These are phyloP conservation scores for Liasis olivaceus DNA, from an alignment of 2,797 vertebrate genomes.

Conservation along the genomic window DNA sequence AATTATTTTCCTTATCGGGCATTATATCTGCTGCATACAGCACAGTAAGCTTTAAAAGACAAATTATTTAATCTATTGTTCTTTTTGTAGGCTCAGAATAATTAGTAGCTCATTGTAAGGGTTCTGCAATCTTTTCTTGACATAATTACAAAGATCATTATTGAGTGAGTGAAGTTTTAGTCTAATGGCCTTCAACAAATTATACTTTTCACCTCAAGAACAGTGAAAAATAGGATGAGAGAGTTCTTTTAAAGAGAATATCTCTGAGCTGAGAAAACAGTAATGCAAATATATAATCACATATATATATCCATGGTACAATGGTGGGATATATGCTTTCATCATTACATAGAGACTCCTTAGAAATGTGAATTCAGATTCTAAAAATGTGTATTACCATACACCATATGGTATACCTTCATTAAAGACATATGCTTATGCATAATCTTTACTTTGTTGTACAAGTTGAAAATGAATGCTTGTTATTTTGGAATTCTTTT, in stretches of 20 bases:
- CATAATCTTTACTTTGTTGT: conserved; percentile 30
- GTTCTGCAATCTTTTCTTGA: conserved; percentile 45
- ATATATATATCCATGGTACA: background rate
- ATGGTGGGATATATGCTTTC: conserved; percentile 4
- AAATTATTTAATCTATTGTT: conserved; percentile 58
- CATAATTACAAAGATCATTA: conserved; percentile 8
- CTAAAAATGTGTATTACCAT: conserved; percentile 21
- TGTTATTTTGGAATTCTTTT: conserved; percentile 10
- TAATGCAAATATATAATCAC: conserved; percentile 13
- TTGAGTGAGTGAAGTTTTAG: conserved; percentile 16
- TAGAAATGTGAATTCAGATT: conserved; percentile 36
- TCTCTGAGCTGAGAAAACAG: conserved; percentile 21
- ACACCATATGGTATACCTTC: conserved; percentile 27
- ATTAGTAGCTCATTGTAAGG: conserved; percentile 46
- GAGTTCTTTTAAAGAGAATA: background rate
- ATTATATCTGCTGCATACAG: conserved; percentile 21
- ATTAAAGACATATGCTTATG: conserved; percentile 15
- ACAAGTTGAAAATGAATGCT: conserved; percentile 12
- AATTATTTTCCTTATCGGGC: conserved; percentile 44
- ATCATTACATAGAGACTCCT: background rate
- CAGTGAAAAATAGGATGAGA: conserved; percentile 21
- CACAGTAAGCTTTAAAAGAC: conserved; percentile 39
- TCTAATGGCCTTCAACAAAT: conserved; percentile 50
- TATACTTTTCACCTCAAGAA: conserved; percentile 46
- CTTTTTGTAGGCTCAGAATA: conserved; percentile 50